Evolutionary conservation across 2,113 vertebrate species (phyloP).

Genomic region (Fulica atra): DNA sequence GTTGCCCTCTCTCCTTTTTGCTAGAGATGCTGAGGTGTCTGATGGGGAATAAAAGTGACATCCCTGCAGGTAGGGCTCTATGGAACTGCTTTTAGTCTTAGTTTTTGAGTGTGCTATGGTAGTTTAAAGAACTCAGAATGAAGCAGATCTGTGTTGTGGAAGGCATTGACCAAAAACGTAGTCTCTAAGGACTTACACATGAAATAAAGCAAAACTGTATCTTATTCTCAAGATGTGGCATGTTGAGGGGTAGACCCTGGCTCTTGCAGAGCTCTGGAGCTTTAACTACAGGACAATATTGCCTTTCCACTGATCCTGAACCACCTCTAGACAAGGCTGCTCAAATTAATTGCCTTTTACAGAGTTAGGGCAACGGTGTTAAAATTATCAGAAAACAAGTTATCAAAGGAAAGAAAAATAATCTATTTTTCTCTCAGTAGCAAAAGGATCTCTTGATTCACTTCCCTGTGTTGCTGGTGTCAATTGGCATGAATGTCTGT

Average conservation of each 20-base stretch:
- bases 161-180: background rate
- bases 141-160: background rate
- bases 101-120: background rate
- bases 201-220: background rate
- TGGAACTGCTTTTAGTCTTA: background rate
- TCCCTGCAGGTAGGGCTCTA: background rate
- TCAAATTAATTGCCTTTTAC: background rate
- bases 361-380: background rate
- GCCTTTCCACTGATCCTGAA: background rate
- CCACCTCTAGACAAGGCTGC: accelerated
- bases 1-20: background rate
- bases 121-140: background rate
- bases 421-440: background rate
- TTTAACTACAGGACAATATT: background rate
- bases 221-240: background rate
- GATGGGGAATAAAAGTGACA: background rate
- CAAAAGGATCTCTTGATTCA: background rate
- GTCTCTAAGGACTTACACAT: background rate
- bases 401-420: background rate
- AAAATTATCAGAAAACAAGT: background rate
- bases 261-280: background rate
- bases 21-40: background rate
- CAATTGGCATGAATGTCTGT: background rate
- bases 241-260: background rate
- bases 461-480: background rate